These are phyloP conservation scores for Hyles vespertilio DNA, from an alignment of 1,140 invertebrate genomes.

Conservation along the genomic window DNA sequence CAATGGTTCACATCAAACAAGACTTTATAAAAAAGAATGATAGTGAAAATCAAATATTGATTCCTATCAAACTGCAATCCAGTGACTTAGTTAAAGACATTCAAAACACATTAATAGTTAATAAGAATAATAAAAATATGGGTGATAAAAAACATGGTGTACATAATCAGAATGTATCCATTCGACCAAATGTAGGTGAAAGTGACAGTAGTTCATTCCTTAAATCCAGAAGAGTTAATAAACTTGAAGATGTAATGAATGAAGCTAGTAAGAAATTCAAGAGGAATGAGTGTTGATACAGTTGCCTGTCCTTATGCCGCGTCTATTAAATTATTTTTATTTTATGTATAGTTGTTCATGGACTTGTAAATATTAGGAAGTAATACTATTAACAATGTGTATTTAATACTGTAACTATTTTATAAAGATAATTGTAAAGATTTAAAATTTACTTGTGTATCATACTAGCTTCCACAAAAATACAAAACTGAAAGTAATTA, in stretches of 20 bases:
- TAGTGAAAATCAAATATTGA: slow-evolving; percentile 62
- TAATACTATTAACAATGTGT: slow-evolving; percentile 50
- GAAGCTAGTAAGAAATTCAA: slow-evolving; percentile 69
- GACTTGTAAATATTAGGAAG: slow-evolving; percentile 69
- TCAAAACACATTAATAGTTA: slow-evolving; percentile 67
- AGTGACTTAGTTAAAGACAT: slow-evolving; percentile 67
- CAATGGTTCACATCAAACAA: slow-evolving; percentile 59
- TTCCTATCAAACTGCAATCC: slow-evolving; percentile 56
- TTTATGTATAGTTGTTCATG: slow-evolving; percentile 64
- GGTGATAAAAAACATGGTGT: slow-evolving; percentile 71
- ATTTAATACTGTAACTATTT: slow-evolving; percentile 71
- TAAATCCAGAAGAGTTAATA: slow-evolving; percentile 58
- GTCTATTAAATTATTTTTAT: slow-evolving; percentile 69
- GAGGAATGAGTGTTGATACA: slow-evolving; percentile 65
- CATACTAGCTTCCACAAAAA: slow-evolving; percentile 55
- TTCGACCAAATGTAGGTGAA: slow-evolving; percentile 59
- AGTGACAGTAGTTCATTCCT: slow-evolving; percentile 56
- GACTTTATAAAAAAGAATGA: slow-evolving; percentile 59
- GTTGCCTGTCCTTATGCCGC: slow-evolving; percentile 46
- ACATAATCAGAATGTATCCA: slow-evolving; percentile 69
- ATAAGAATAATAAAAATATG: slow-evolving; percentile 61
- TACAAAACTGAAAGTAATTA: slow-evolving; percentile 52
- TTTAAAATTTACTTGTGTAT: slow-evolving; percentile 52
- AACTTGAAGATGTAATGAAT: slow-evolving; percentile 58
- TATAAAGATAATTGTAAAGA: slow-evolving; percentile 58